Base-by-base conservation (phyloP, 2,797 vertebrate genomes). In the Ataeniobius toweri region DNA sequence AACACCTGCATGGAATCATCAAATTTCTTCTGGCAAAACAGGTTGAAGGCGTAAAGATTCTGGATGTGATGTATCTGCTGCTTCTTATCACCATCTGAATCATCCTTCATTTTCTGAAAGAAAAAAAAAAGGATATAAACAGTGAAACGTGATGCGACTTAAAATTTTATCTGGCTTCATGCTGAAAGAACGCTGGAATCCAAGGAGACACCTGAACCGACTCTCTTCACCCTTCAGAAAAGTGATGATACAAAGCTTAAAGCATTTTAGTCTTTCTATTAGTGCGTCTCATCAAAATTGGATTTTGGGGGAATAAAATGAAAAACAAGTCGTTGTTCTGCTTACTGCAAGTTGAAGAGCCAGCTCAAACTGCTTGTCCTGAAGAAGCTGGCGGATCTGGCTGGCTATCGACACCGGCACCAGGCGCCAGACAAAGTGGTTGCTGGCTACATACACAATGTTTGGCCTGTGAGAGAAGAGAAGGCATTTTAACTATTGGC, bases 1-100 rank as follows among this genome's bases (percentile, higher is more conserved):
- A 99, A 99, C 84, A 98, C 98, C 91, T 99, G 97, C 98, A 99
- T 99, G 67, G 98, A 99, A 86, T 99, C 98, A 84, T 99, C 98
- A 79, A 99, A 99, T 81, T 97, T 97, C 90, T 99, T 99, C 95
- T 99, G 98, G 91, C 98, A 99, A 89, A 99, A 99, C 76, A 99
- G 96, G 88, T 99, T 99, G 93, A 99, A 99, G 90, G 98, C 98
- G 59, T 96, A 99, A n/a, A 99, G 95, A 89, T 99, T 99, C 94
- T 99, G 99, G 86, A 99, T 99, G 92, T 99, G 97, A 91, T 99
- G 96, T 80, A 99, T 99, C 92, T 99, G 98, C 78, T 98, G 98
- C 83, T 95, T 96, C 88, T 99, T 99, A 85, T 99, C 98, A 2
- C 96, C 97, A n/a, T 99, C 98, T 0, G 97, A 96, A 87, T 99